Evolutionary conservation across 2,113 vertebrate species (phyloP).

Genomic region (Eptesicus fuscus): DNA sequence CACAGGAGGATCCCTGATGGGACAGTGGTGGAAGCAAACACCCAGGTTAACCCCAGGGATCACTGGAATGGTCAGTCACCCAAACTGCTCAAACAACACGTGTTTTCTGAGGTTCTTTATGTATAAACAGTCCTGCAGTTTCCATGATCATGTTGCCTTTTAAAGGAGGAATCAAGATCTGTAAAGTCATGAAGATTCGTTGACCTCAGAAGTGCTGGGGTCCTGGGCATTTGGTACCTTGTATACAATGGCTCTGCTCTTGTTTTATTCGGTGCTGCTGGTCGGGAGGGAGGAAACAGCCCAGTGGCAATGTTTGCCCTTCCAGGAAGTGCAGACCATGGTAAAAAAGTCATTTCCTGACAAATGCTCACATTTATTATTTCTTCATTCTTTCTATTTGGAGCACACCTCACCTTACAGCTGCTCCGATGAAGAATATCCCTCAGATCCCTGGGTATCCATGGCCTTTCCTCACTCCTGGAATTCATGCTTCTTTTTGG

Average conservation of each 20-base stretch:
- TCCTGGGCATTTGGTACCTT: background rate
- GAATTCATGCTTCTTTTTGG: conserved; percentile 11
- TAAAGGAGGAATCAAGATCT: background rate
- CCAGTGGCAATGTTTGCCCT: background rate
- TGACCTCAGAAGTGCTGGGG: background rate
- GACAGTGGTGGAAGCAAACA: background rate
- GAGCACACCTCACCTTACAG: background rate
- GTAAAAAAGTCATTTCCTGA: background rate
- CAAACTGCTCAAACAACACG: background rate
- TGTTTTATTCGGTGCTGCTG: background rate
- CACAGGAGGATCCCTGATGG: background rate
- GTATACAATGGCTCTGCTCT: background rate
- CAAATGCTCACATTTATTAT: background rate
- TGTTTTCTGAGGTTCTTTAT: background rate
- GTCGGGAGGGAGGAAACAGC: background rate
- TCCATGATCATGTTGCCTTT: background rate
- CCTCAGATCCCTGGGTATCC: background rate
- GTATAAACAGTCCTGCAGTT: background rate
- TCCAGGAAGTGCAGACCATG: background rate
- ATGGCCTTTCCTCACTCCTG: background rate
- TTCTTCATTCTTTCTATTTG: background rate
- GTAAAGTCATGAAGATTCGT: background rate
- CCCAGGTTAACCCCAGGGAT: background rate
- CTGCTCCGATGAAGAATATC: background rate
- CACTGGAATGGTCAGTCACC: background rate